Percentiles rank a stretch among this genome's conserved stretches.
These are phyloP conservation scores for Acipenser transmontanus DNA, from an alignment of 2,797 vertebrate genomes.

Conservation along the genomic window DNA sequence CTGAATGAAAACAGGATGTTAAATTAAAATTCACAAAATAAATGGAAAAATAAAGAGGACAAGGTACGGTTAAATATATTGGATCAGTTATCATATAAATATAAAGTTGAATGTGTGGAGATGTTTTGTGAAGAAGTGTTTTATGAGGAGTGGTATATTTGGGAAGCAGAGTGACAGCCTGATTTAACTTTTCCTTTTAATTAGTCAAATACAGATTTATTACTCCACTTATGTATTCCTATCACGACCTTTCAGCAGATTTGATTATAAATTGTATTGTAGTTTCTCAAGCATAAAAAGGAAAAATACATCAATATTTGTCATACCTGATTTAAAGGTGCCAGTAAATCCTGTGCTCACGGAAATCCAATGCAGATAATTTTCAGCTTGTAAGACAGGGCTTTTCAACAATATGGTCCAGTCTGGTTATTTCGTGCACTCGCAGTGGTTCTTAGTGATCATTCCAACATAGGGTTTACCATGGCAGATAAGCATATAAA, in stretches of 20 bases:
- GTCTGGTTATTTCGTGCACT: constrained; percentile 64
- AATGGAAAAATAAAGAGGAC: too few species aligned
- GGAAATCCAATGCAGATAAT: constrained; percentile 66
- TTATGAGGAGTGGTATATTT: constrained; percentile 13
- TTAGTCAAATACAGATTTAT: constrained; percentile 55
- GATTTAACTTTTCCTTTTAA: constrained; percentile 45
- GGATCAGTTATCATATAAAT: too few species aligned
- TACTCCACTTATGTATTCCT: constrained; percentile 47
- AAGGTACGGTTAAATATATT: too few species aligned
- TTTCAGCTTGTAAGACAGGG: too few species aligned
- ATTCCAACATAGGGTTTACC: constrained; percentile 80
- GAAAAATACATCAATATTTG: constrained; percentile 60
- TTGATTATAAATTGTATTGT: constrained; percentile 53
- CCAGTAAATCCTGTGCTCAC: constrained; percentile 72
- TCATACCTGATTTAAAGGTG: constrained; percentile 87
- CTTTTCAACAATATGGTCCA: too few species aligned
- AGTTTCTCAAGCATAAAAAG: constrained; percentile 54
- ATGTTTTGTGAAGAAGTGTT: not conserved
- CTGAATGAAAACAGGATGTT: too few species aligned
- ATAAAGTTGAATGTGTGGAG: too few species aligned
- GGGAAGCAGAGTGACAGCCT: not conserved
- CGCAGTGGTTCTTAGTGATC: constrained; percentile 72
- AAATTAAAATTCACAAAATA: too few species aligned
- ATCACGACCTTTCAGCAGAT: constrained; percentile 47
- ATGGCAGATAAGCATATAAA: constrained; percentile 71